These are phyloP conservation scores for Dryas iulia DNA, from an alignment of 1,140 invertebrate species.

Conservation along the genomic window DNA sequence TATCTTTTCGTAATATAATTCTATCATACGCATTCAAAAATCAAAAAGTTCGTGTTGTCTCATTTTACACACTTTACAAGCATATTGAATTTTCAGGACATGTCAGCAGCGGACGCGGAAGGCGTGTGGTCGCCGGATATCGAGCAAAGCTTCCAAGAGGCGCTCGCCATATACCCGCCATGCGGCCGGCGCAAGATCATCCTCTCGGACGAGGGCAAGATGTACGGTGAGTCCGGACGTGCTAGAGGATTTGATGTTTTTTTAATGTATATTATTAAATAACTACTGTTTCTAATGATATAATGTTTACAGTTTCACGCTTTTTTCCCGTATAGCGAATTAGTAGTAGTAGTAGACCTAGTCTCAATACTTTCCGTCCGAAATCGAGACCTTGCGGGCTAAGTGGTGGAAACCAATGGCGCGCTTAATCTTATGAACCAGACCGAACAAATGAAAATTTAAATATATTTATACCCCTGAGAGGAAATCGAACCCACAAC, in stretches of 20 bases:
- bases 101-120: conserved; percentile 97
- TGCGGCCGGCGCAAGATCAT: conserved; percentile 99
- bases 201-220: conserved; percentile 99
- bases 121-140: conserved; percentile 99
- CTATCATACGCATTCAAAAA: background rate
- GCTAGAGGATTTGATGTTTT: conserved; percentile 12
- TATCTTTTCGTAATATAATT: background rate
- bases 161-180: conserved; percentile 99
- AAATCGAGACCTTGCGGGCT: no score
- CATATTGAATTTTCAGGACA: conserved; percentile 82
- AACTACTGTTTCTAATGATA: no score
- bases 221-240: conserved; percentile 96
- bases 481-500: no score
- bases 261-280: no score
- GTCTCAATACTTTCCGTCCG: no score
- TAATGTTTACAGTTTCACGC: no score
- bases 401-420: no score
- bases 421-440: no score
- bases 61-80: background rate
- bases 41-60: background rate
- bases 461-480: no score
- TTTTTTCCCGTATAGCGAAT: no score
- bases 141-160: conserved; percentile 99
- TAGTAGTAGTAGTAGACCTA: no score
- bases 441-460: no score